These are phyloP conservation scores for Rhodinocichla rosea DNA, from an alignment of 2,113 vertebrate species.

Conservation along the genomic window DNA sequence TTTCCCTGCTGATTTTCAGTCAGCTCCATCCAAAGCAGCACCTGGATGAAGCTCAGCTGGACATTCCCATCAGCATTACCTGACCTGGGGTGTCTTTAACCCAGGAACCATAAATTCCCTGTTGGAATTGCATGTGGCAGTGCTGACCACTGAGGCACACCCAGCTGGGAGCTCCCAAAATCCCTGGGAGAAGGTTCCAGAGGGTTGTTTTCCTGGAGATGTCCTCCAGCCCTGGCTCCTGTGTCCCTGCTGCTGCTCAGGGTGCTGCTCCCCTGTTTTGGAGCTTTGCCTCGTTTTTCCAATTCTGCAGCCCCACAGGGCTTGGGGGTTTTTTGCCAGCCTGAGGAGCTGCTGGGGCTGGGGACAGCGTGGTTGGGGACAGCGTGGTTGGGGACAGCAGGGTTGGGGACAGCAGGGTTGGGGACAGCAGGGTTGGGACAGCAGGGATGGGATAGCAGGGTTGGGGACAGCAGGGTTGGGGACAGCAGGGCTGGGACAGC, in stretches of 20 bases:
- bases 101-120: neutral
- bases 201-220: neutral
- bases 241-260: neutral
- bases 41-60: neutral
- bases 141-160: neutral
- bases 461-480: too few species aligned
- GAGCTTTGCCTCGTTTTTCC: neutral
- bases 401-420: neutral
- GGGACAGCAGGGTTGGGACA: neutral
- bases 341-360: neutral
- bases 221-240: accelerated
- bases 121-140: neutral
- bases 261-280: accelerated
- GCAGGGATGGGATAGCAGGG: too few species aligned
- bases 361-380: neutral
- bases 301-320: neutral
- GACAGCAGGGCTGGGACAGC: too few species aligned
- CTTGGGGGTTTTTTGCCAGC: too few species aligned
- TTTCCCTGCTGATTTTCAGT: neutral
- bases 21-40: neutral
- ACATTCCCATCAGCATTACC: accelerated
- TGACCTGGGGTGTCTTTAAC: neutral
- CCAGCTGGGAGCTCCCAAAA: neutral
- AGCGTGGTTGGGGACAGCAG: neutral
- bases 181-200: neutral